phyloP scores from a whole-genome alignment of 1,140 invertebrate species.

The Riptortus pedestris region DNA sequence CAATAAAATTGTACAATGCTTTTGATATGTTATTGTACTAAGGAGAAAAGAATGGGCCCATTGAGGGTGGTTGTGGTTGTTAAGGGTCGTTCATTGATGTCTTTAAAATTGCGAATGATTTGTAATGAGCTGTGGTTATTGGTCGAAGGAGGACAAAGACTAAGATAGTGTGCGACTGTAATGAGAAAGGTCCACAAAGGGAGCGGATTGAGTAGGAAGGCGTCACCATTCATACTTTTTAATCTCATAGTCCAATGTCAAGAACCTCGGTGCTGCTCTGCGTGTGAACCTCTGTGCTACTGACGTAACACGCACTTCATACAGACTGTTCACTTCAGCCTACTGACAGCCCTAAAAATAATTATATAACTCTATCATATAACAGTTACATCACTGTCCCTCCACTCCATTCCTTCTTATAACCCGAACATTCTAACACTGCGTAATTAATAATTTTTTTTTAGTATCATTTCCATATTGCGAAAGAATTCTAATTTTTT shows the following conservation, averaged over 20 bases:
- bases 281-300: background rate
- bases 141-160: background rate
- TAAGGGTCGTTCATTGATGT: background rate
- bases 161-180: too few relatives aligned
- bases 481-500: too few relatives aligned
- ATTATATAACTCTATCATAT: slow-evolving; percentile 5
- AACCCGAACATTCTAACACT: too few relatives aligned
- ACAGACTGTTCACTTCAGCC: background rate
- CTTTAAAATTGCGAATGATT: background rate
- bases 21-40: too few relatives aligned
- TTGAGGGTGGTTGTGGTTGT: background rate
- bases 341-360: background rate
- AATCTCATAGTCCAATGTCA: slow-evolving; percentile 8
- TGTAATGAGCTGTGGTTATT: background rate
- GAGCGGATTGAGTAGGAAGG: background rate
- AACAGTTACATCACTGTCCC: slow-evolving; percentile 3
- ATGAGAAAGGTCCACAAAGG: background rate
- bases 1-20: too few relatives aligned
- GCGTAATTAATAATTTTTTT: too few relatives aligned
- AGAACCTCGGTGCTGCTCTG: background rate
- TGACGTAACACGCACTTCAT: background rate
- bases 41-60: too few relatives aligned
- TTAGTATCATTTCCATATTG: too few relatives aligned
- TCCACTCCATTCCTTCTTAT: too few relatives aligned
- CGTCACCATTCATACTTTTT: background rate